phyloP scores from a whole-genome alignment of 2,888 invertebrate species.

The Sericinus montela region DNA sequence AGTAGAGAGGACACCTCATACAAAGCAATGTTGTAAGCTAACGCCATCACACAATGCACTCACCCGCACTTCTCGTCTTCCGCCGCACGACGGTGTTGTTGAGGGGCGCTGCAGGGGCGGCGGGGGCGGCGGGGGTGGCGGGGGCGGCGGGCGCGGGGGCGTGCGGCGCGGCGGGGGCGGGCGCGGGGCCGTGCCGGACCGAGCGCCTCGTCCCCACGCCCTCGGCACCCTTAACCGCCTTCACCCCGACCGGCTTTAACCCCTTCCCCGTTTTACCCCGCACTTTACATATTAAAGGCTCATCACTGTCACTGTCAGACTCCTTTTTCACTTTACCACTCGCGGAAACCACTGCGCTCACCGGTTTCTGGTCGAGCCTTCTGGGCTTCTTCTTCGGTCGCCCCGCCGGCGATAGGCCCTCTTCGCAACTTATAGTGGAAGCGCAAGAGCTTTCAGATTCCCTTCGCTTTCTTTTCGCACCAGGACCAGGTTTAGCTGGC shows the following conservation, averaged over 20 bases:
- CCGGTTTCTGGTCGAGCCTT: conserved; percentile 53
- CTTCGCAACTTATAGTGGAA: conserved; percentile 81
- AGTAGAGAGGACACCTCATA: too few relatives aligned
- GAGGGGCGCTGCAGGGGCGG: conserved; percentile 41
- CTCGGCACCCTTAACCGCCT: conserved; percentile 45
- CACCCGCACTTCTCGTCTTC: conserved; percentile 86
- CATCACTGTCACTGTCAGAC: conserved; percentile 88
- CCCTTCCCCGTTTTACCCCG: conserved; percentile 61
- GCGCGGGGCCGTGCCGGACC: conserved; percentile 66
- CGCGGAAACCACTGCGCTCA: conserved; percentile 69
- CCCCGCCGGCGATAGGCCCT: conserved; percentile 56
- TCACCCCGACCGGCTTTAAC: conserved; percentile 30
- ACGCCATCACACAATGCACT: conserved; percentile 33
- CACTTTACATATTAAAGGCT: conserved; percentile 87
- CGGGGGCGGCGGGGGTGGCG: conserved; percentile 29
- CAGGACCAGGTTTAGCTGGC: conserved; percentile 38
- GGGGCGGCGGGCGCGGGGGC: conserved; percentile 28
- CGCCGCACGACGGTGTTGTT: conserved; percentile 59
- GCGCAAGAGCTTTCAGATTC: conserved; percentile 88
- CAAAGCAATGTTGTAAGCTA: background rate
- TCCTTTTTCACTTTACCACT: conserved; percentile 79
- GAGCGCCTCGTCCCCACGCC: conserved; percentile 78
- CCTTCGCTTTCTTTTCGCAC: conserved; percentile 85
- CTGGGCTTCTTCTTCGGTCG: conserved; percentile 63
- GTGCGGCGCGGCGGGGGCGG: conserved; percentile 39